Evolutionary conservation across 2,797 vertebrate genomes (phyloP).

Genomic region (Microtus agrestis): DNA sequence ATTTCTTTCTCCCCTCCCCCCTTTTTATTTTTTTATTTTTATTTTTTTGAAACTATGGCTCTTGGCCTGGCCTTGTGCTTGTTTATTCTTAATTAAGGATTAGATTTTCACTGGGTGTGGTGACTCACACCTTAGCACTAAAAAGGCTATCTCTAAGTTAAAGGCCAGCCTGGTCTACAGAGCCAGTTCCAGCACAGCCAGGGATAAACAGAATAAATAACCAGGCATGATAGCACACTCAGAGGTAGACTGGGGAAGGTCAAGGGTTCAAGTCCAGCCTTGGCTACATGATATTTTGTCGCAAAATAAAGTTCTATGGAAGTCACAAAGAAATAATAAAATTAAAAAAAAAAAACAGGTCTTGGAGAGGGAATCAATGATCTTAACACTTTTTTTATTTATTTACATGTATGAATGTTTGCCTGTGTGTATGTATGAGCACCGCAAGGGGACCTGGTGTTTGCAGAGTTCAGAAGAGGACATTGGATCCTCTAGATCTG

Average conservation of each 20-base stretch:
- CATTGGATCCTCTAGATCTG: not conserved
- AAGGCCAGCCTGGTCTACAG: not conserved
- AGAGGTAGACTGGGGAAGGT: not conserved
- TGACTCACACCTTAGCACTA: not conserved
- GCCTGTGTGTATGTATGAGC: not conserved
- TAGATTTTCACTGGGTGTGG: not conserved
- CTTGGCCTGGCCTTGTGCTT: not conserved
- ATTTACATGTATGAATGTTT: not conserved
- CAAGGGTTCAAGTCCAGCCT: not conserved
- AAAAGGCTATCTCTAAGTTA: not conserved
- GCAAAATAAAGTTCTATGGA: not conserved
- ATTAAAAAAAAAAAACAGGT: not conserved
- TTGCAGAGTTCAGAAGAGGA: not conserved
- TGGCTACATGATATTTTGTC: not conserved
- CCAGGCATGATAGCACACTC: not conserved
- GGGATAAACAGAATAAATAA: not conserved
- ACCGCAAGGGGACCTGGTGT: not conserved
- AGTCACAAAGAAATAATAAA: slow-evolving; percentile 17
- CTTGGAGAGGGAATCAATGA: not conserved
- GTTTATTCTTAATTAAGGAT: not conserved
- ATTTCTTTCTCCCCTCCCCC: not conserved
- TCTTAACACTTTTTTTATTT: not conserved
- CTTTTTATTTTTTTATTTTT: not conserved
- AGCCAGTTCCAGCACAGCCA: not conserved
- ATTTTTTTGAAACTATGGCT: not conserved